Conservation (phyloP, 2,797 vertebrate genomes). For the Mionectes olivaceus region DNA sequence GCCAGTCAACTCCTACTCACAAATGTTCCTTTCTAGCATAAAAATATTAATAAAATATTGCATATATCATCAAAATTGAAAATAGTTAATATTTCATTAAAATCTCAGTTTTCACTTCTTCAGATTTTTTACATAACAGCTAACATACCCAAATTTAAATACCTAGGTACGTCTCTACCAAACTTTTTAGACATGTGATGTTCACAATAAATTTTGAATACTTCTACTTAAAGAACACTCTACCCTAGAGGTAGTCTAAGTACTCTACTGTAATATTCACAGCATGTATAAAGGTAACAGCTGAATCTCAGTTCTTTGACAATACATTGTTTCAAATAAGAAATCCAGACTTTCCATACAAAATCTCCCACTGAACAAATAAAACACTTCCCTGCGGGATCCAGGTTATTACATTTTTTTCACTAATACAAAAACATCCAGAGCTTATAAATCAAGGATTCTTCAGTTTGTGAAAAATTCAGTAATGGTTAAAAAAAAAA, state of each 20-base stretch:
- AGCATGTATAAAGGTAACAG: background rate
- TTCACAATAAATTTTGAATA: background rate
- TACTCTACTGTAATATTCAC: background rate
- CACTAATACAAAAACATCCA: background rate
- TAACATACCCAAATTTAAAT: background rate
- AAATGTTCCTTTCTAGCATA: background rate
- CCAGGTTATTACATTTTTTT: background rate
- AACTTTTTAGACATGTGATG: background rate
- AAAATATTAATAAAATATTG: background rate
- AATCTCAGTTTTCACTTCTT: background rate
- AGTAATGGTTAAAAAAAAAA: background rate
- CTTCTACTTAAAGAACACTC: background rate
- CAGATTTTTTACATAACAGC: background rate
- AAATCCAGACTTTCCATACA: background rate
- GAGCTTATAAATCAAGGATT: conserved; percentile 1
- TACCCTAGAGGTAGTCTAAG: background rate
- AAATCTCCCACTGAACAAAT: background rate
- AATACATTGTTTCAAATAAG: background rate
- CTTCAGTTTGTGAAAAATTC: background rate
- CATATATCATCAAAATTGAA: background rate
- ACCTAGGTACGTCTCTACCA: background rate
- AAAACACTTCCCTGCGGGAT: background rate
- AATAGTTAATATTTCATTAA: background rate
- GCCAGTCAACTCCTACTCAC: background rate
- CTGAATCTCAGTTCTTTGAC: background rate